Base-by-base conservation (phyloP, 2,888 invertebrate species). In the Lasioglossum leucozonium region DNA sequence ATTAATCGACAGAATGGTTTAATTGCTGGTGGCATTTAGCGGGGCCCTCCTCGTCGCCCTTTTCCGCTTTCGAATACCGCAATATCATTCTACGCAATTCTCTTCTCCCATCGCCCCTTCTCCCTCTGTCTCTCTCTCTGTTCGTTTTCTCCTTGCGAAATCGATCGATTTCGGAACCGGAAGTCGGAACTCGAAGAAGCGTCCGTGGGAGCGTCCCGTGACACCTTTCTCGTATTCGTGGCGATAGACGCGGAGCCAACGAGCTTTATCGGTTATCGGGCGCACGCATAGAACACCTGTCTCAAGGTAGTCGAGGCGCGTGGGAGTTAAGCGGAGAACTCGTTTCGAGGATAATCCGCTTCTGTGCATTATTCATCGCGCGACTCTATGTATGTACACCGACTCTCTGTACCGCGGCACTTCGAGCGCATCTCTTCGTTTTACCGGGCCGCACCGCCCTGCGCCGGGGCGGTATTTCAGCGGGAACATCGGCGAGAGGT, bases 291-390 rank as follows among this genome's bases (percentile, higher is more conserved):
- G 81, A 82, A 88, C 91, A 92, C 91, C 92, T 92, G 91, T 88
- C 87, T 90, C 88, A 87, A 90, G 90, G 82, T 88, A 87, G 85
- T 82, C 81, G 77, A 11, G 51, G 79, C 86, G 93, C 92, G 93
- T 93, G 93, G 93, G 93, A 93, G 93, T 92, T 88, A 89, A 93
- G 91, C 87, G 79, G 87, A 80, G 89, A 92, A 93, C 92, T 90
- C 88, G 92, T 92, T 93, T 88, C 91, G 91, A 91, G 90, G 91
- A 90, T 93, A 93, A 93, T 93, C 92, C 88, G 89, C 89, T 84
- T 90, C 87, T 87, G 89, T 79, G 67, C 79, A 76, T 89, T 85
- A 88, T 82, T 85, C 85, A 74, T 75, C 81, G 79, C 74, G 76
- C 58, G 58, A 26, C 13, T 65, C n/a, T 86, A 77, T 81, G 26